Evolutionary conservation across 1,140 invertebrate species (phyloP).

Genomic region (Drosophila insularis): DNA sequence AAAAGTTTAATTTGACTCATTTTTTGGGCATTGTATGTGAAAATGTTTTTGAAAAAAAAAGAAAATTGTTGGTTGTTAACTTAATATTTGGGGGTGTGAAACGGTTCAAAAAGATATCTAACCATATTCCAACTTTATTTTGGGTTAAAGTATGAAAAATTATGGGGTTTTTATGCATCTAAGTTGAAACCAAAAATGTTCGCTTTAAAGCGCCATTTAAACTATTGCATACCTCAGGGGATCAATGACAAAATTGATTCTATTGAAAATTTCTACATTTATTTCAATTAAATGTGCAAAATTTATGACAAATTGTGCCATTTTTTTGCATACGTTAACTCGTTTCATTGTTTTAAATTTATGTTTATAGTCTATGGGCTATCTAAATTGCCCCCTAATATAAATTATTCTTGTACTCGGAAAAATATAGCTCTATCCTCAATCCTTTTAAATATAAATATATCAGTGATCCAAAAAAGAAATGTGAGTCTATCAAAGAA

Average conservation of each 20-base stretch:
- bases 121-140: neutral
- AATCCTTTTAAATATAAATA: no score
- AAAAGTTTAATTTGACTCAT: constrained; percentile 71
- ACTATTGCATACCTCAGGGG: neutral
- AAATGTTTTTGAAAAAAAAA: neutral
- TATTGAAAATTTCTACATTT: neutral
- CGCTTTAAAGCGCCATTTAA: neutral
- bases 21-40: constrained; percentile 32
- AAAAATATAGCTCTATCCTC: neutral
- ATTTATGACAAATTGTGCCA: neutral
- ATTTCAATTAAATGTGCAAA: neutral
- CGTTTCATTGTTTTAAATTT: neutral
- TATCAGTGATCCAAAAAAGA: no score
- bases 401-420: neutral
- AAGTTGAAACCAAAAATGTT: no score
- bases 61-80: constrained; percentile 14
- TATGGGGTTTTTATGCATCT: no score
- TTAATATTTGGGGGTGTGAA: constrained; percentile 12
- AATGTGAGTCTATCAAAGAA: no score
- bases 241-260: neutral
- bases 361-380: neutral
- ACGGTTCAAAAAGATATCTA: neutral
- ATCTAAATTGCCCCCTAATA: neutral
- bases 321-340: neutral
- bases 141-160: no score